Conservation (phyloP, 2,797 vertebrate genomes). For the Danio aesculapii region DNA sequence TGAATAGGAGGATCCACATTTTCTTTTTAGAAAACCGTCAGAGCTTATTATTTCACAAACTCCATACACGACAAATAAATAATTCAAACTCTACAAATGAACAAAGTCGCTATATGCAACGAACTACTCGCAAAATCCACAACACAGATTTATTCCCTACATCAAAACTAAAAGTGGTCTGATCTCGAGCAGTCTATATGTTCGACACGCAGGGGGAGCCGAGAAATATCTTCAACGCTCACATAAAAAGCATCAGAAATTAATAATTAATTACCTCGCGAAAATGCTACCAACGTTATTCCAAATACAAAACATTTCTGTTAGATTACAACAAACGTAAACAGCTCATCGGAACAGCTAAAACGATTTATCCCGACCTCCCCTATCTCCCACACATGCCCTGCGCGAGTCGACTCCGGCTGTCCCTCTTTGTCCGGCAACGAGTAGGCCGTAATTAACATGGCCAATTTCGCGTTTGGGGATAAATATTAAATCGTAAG, state of each 20-base stretch:
- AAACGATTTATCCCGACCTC: background rate
- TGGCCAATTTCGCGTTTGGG: slow-evolving; percentile 83
- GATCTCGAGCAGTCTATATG: slow-evolving; percentile 37
- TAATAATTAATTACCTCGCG: background rate
- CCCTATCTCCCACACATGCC: slow-evolving; percentile 9
- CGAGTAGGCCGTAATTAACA: slow-evolving; percentile 83
- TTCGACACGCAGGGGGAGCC: background rate
- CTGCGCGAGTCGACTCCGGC: slow-evolving; percentile 65
- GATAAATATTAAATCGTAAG: slow-evolving; percentile 82
- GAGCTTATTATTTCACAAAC: background rate
- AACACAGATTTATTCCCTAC: background rate
- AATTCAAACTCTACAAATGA: background rate
- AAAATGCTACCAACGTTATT: accelerated
- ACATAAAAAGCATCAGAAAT: background rate
- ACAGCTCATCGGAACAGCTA: background rate
- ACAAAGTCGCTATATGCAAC: background rate
- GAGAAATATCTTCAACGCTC: background rate
- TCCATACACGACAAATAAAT: background rate
- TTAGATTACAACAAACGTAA: background rate
- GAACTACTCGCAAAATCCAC: background rate
- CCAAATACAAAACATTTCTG: accelerated
- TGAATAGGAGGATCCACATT: background rate
- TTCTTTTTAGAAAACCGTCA: background rate
- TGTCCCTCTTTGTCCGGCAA: slow-evolving; percentile 87
- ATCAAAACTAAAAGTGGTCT: background rate